Evolutionary conservation across 2,888 invertebrate genomes (phyloP).

Genomic region (Sarcophaga subvicina): DNA sequence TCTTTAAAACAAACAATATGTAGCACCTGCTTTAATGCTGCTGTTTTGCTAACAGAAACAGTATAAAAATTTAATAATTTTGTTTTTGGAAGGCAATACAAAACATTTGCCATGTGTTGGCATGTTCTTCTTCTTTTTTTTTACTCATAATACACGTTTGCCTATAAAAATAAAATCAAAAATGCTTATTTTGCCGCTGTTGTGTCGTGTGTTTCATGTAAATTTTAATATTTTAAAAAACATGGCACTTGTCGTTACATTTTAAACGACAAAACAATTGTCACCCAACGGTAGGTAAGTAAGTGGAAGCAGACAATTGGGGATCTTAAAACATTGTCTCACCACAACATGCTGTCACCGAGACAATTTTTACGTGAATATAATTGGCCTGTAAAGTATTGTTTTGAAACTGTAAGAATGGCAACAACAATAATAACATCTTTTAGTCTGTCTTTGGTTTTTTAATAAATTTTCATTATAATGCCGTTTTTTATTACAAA

Average conservation of each 20-base stretch:
- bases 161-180: conserved; percentile 45
- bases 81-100: too few relatives aligned
- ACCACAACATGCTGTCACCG: conserved; percentile 25
- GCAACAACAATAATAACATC: too few relatives aligned
- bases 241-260: conserved; percentile 13
- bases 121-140: not conserved
- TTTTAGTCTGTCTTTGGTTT: too few relatives aligned
- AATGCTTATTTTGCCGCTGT: conserved; percentile 30
- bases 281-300: conserved; percentile 23
- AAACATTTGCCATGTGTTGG: too few relatives aligned
- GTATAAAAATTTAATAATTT: too few relatives aligned
- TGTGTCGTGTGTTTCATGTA: not conserved
- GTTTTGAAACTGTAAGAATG: not conserved
- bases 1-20: not conserved
- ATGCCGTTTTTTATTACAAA: too few relatives aligned
- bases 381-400: not conserved
- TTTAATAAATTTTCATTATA: not conserved
- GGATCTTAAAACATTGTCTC: conserved; percentile 22
- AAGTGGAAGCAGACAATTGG: conserved; percentile 16
- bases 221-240: conserved; percentile 36
- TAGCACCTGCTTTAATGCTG: not conserved
- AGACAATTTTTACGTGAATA: not conserved
- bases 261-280: conserved; percentile 47
- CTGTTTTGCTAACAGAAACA: not conserved
- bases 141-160: not conserved